Evolutionary conservation across 2,113 vertebrate species (phyloP).

Genomic region (Anseranas semipalmata): DNA sequence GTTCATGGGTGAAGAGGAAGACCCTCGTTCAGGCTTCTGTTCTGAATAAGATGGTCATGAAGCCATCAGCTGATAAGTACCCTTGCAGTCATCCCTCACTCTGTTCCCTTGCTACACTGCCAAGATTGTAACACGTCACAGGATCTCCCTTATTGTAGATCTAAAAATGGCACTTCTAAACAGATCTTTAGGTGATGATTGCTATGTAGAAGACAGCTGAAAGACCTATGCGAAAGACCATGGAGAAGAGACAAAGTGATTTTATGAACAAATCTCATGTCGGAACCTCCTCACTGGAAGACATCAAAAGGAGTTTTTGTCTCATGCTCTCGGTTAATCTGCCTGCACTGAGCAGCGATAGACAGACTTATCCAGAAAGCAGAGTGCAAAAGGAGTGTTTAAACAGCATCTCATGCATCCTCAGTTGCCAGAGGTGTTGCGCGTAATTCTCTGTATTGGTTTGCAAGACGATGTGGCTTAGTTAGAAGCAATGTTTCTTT

Average conservation of each 20-base stretch:
- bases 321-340: not conserved
- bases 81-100: not conserved
- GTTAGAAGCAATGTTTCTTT: not conserved
- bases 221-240: not conserved
- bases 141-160: not conserved
- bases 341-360: not conserved
- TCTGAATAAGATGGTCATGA: not conserved
- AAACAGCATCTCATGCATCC: not conserved
- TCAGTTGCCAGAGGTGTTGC: not conserved
- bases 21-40: not conserved
- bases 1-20: not conserved
- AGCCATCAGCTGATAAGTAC: not conserved
- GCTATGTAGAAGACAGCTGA: not conserved
- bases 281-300: not conserved
- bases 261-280: not conserved
- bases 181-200: not conserved
- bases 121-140: not conserved
- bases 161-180: not conserved
- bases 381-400: not conserved
- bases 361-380: not conserved
- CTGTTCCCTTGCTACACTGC: not conserved
- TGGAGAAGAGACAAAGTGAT: not conserved
- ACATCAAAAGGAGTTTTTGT: not conserved
- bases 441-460: not conserved
- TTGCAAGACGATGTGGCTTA: not conserved